Conservation (phyloP, 2,888 invertebrate species). For the Salticus scenicus region DNA sequence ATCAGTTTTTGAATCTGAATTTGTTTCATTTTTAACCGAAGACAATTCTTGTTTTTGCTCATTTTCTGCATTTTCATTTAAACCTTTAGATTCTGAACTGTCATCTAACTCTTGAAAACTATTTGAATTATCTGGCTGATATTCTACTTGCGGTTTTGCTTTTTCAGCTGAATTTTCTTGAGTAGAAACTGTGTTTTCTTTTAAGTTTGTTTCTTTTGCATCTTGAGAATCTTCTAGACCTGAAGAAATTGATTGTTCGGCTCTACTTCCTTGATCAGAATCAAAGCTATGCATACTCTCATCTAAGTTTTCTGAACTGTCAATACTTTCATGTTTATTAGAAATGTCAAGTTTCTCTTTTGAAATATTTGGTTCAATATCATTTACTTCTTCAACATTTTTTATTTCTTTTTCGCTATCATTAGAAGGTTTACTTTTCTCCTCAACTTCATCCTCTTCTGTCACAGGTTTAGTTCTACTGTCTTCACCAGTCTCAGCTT, state of each 20-base stretch:
- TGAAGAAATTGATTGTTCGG: background rate
- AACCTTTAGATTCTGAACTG: constrained; percentile 17
- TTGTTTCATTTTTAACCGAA: background rate
- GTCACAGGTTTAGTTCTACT: background rate
- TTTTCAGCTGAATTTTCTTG: background rate
- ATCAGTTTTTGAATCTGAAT: constrained; percentile 2
- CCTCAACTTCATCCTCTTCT: constrained; percentile 4
- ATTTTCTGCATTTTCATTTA: background rate
- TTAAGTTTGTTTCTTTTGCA: background rate
- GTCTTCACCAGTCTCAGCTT: background rate
- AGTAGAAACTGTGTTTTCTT: background rate
- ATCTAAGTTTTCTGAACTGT: constrained; percentile 18
- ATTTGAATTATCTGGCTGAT: constrained; percentile 1
- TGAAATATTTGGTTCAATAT: background rate
- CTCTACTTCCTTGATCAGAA: constrained; percentile 8
- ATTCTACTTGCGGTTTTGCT: background rate
- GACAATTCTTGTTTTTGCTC: background rate
- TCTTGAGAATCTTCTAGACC: constrained; percentile 25
- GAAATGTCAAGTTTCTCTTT: constrained; percentile 14
- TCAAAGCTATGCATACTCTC: constrained; percentile 14
- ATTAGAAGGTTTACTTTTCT: background rate
- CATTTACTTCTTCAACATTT: background rate
- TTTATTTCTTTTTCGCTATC: constrained; percentile 17
- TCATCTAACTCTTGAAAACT: constrained; percentile 24
- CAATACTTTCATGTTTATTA: constrained; percentile 9